Conservation (phyloP, 2,113 vertebrate species). For the Sarotherodon lohbergeri region DNA sequence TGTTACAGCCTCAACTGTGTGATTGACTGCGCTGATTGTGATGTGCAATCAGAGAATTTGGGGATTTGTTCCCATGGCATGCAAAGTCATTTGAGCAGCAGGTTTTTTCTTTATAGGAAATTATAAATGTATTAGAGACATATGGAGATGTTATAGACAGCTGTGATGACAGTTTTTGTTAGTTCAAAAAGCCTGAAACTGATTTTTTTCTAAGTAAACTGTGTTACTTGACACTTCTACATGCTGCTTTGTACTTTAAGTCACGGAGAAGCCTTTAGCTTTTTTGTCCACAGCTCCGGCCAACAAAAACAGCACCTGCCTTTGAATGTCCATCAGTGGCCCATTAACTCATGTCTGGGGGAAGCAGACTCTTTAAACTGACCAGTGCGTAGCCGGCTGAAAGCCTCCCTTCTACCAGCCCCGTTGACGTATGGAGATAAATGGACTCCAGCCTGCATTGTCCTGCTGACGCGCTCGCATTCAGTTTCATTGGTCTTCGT, state of each 20-base stretch:
- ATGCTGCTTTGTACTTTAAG: neutral
- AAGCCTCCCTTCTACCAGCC: constrained; percentile 35
- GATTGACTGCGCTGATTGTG: constrained; percentile 33
- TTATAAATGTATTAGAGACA: neutral
- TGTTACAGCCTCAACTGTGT: constrained; percentile 30
- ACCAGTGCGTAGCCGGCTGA: constrained; percentile 37
- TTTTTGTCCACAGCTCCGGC: constrained; percentile 7
- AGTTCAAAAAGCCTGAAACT: neutral
- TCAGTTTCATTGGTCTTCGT: constrained; percentile 60
- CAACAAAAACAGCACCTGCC: constrained; percentile 62
- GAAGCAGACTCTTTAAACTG: constrained; percentile 53
- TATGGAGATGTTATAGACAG: neutral
- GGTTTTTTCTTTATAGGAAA: neutral
- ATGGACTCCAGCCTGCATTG: constrained; percentile 63
- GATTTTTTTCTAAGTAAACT: neutral
- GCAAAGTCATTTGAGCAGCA: neutral
- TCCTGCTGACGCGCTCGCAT: constrained; percentile 52
- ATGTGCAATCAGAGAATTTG: constrained; percentile 9
- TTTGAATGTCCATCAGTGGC: constrained; percentile 60
- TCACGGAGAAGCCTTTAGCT: constrained; percentile 1
- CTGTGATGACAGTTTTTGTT: neutral
- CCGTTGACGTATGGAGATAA: constrained; percentile 67
- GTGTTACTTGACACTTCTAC: neutral
- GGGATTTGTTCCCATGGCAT: neutral
- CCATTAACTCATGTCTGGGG: constrained; percentile 54